A percentile compares a stretch with the other conserved stretches of the same genome.
Conservation (phyloP, 1,140 invertebrate species). For the Drosophila sulfurigaster region DNA sequence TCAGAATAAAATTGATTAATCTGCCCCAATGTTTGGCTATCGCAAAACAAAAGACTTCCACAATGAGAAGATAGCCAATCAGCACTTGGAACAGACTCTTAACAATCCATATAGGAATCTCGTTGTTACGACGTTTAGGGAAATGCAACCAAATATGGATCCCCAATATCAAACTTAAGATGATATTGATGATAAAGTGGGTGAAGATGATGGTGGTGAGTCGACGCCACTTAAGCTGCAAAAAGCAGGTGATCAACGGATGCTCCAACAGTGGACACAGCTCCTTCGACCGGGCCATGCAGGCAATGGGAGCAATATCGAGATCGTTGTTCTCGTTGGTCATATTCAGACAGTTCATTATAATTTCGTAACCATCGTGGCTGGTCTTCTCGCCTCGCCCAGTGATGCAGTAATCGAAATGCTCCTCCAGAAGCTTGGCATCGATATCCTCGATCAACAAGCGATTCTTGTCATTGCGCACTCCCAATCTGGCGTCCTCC, state of each 20-base stretch:
- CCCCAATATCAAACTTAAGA: background rate
- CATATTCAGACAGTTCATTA: constrained; percentile 13
- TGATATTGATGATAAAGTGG: background rate
- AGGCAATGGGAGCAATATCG: constrained; percentile 7
- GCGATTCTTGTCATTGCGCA: background rate
- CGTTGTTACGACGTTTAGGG: background rate
- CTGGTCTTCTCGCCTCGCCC: background rate
- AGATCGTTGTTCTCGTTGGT: background rate
- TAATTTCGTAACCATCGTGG: background rate
- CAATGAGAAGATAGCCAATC: background rate
- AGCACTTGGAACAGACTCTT: background rate
- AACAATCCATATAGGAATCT: background rate
- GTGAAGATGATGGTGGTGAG: background rate
- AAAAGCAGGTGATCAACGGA: constrained; percentile 18
- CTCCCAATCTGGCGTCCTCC: constrained; percentile 8
- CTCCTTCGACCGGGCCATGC: background rate
- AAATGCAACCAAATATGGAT: constrained; percentile 5
- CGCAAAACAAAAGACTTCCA: background rate
- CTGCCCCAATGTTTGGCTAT: background rate
- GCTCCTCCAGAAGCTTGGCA: constrained; percentile 10
- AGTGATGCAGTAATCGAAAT: constrained; percentile 24
- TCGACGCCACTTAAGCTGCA: constrained; percentile 8
- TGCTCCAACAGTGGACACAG: constrained; percentile 1
- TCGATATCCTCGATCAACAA: constrained; percentile 2
- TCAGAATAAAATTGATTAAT: background rate